A percentile compares a stretch with the other conserved stretches of the same genome.
Conservation (phyloP, 2,113 vertebrate genomes). For the Calcarius ornatus region DNA sequence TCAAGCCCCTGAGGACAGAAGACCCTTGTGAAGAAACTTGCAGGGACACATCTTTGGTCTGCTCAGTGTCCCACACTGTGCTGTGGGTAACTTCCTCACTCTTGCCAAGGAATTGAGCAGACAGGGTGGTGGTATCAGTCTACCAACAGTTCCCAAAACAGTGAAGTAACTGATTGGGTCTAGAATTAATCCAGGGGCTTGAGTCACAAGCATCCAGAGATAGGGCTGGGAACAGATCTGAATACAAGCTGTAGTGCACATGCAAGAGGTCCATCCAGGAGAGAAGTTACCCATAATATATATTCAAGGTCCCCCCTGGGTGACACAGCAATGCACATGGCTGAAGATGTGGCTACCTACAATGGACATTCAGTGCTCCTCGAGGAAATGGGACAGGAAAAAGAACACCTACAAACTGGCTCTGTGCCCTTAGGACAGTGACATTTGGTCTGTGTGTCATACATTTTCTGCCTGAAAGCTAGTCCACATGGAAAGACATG, state of each 20-base stretch:
- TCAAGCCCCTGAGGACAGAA: neutral
- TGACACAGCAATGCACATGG: neutral
- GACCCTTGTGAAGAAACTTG: neutral
- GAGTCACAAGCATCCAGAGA: neutral
- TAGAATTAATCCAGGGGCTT: neutral
- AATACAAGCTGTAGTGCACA: neutral
- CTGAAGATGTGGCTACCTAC: neutral
- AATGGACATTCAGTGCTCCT: neutral
- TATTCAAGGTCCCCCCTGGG: neutral
- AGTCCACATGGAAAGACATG: neutral
- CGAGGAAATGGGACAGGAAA: neutral
- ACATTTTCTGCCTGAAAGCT: neutral
- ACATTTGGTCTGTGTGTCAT: neutral
- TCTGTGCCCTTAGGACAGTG: neutral
- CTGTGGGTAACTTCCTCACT: neutral
- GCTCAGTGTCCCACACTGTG: accelerated
- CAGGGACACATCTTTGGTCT: neutral
- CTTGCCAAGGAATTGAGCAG: neutral
- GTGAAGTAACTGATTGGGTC: neutral
- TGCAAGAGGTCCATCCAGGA: neutral
- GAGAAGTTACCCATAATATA: neutral
- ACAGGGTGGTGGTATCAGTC: neutral
- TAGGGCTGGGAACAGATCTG: neutral
- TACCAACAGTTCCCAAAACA: neutral
- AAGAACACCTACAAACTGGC: neutral